Evolutionary conservation across 1,140 invertebrate species (phyloP).

Genomic region (Drosophila busckii): DNA sequence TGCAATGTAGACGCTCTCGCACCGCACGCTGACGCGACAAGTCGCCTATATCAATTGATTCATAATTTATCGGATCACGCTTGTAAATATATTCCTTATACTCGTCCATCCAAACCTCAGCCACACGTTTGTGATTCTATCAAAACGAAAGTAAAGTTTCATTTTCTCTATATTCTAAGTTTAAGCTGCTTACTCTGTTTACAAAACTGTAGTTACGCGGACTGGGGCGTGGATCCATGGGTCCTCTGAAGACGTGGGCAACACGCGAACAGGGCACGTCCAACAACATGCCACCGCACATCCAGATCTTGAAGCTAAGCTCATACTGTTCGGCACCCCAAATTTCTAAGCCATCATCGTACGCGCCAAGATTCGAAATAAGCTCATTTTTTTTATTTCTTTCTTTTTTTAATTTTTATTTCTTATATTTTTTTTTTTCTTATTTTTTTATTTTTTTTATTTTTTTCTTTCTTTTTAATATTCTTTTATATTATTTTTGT

Average conservation of each 20-base stretch:
- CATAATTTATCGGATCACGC: conserved; percentile 82
- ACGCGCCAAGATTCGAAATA: conserved; percentile 97
- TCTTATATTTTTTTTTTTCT: too few relatives aligned
- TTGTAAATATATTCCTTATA: conserved; percentile 88
- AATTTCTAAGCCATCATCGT: conserved; percentile 93
- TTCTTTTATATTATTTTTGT: too few relatives aligned
- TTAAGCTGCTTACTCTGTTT: conserved; percentile 44
- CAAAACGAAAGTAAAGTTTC: background rate
- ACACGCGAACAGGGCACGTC: conserved; percentile 96
- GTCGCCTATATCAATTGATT: conserved; percentile 84
- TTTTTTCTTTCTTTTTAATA: too few relatives aligned
- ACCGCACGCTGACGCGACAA: conserved; percentile 84
- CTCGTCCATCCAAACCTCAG: conserved; percentile 95
- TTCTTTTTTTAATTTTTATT: too few relatives aligned
- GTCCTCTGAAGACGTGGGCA: conserved; percentile 87
- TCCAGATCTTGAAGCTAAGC: conserved; percentile 96
- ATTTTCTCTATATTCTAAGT: too few relatives aligned
- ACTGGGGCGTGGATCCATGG: conserved; percentile 91
- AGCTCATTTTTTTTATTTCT: conserved; percentile 89
- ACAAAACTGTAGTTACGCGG: conserved; percentile 82
- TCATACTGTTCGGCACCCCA: conserved; percentile 99
- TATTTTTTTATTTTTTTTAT: too few relatives aligned
- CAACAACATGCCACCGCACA: conserved; percentile 93
- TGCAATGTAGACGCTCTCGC: conserved; percentile 85
- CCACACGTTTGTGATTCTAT: conserved; percentile 87